Conservation (phyloP, 2,797 vertebrate species). For the Spizella passerina region DNA sequence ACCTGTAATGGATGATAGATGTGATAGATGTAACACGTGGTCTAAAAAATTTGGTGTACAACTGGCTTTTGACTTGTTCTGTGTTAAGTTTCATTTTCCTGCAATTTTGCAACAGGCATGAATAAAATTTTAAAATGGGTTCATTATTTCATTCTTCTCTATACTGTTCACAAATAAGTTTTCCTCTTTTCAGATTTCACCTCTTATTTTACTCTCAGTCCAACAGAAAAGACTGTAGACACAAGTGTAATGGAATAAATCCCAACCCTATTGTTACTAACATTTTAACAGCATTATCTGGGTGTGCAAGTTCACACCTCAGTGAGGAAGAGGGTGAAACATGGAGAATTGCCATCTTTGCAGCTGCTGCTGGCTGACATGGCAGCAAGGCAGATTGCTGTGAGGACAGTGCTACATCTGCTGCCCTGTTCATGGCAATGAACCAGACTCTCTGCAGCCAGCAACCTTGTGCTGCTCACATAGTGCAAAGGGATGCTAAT, state of each 20-base stretch:
- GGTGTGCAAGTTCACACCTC: not conserved
- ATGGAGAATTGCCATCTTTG: conserved; percentile 24
- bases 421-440: not conserved
- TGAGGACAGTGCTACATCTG: conserved; percentile 24
- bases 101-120: not conserved
- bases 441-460: not conserved
- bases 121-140: not conserved
- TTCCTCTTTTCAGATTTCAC: not conserved
- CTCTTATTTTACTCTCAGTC: not conserved
- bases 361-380: conserved; percentile 28
- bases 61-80: not conserved
- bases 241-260: not conserved
- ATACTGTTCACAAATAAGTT: not conserved
- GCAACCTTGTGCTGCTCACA: not conserved
- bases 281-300: not conserved
- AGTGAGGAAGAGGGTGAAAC: not conserved
- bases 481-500: not conserved
- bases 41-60: not conserved
- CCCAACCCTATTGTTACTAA: not conserved
- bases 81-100: not conserved
- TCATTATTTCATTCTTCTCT: not conserved
- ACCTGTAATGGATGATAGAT: not conserved
- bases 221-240: not conserved
- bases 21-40: not conserved
- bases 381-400: not conserved